Base-by-base conservation (phyloP, 2,113 vertebrate species). In the Crocuta crocuta region DNA sequence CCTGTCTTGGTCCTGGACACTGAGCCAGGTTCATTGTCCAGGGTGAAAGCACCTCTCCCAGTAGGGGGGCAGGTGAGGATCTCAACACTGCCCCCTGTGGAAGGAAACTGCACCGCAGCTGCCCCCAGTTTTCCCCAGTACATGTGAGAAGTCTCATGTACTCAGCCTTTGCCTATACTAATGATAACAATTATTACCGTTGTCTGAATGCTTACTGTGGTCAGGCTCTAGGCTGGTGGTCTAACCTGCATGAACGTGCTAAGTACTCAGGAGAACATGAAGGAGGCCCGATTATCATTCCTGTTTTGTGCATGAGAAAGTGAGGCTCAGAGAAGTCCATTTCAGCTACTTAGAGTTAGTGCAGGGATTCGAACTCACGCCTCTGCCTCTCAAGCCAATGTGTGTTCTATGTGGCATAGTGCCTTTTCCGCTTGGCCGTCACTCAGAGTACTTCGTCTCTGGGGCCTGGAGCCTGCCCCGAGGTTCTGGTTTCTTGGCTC, bases 11-110 rank as follows among this genome's bases (percentile, higher is more conserved):
- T 19, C 79, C 7, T 13, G 73, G 19, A 19, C 71, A 17, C 2
- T 66, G 68, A 45, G n/a, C 50, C 50, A 0, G 5, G 26, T 13
- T 16, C 23, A 16, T 5, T 0, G 15, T 83, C 73, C 58, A 11
- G 26, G 45, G 23, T n/a, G 43, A 10, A 43, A 12, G 8, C 55
- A 5, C 87, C 48, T 45, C 3, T 31, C 48, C 9, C 26, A 7
- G 10, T 1, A 8, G n/a, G 12, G 28, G 15, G 55, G 7, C 78
- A 31, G n/a, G 5, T 31, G 2, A 23, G 19, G 73, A n/a, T 12
- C 48, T 96, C 23, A 10, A 43, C 85, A 35, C 93, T 84, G 93
- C 76, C 70, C 91, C 33, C 45, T 89, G 39, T 70, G 31, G 79
- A 39, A 33, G 53, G 70, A 89, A 31, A 17, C 39, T 8, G 24